Percentiles rank a stretch among this genome's conserved stretches.
Conservation (phyloP, 2,888 invertebrate genomes). For the Noctua pronuba region DNA sequence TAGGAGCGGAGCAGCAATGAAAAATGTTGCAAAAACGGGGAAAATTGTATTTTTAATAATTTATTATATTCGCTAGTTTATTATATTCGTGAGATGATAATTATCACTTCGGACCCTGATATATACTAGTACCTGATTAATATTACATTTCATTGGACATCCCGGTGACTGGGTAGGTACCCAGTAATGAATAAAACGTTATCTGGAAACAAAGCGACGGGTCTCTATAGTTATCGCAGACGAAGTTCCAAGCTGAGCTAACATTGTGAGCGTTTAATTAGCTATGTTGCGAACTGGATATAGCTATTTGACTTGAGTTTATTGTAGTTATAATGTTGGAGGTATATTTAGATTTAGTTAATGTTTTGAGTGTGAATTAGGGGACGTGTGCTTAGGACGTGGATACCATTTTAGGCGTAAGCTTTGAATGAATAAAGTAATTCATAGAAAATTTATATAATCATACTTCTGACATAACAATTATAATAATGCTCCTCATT, state of each 20-base stretch:
- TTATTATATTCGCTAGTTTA: too few species aligned
- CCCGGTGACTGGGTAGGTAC: background rate
- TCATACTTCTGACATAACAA: too few species aligned
- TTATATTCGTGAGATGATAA: too few species aligned
- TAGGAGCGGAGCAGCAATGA: too few species aligned
- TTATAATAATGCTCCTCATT: too few species aligned
- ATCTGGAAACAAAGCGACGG: constrained; percentile 23
- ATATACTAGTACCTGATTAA: background rate
- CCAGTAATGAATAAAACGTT: constrained; percentile 7
- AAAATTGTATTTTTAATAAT: too few species aligned
- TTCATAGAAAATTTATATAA: too few species aligned
- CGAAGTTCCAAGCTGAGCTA: constrained; percentile 21
- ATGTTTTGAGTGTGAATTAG: background rate
- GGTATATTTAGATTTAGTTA: background rate
- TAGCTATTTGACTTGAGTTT: background rate
- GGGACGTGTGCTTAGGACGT: too few species aligned
- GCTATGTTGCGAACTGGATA: constrained; percentile 21
- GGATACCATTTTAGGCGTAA: too few species aligned
- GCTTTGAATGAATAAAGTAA: too few species aligned
- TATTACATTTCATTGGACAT: background rate
- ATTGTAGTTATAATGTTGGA: background rate
- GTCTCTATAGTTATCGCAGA: background rate
- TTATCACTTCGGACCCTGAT: too few species aligned
- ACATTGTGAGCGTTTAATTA: constrained; percentile 41
- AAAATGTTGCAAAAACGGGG: too few species aligned